Percentiles rank a stretch among this genome's conserved stretches.
These are phyloP conservation scores for Benthochromis sp. DNA, from an alignment of 2,113 vertebrate genomes.

Conservation along the genomic window DNA sequence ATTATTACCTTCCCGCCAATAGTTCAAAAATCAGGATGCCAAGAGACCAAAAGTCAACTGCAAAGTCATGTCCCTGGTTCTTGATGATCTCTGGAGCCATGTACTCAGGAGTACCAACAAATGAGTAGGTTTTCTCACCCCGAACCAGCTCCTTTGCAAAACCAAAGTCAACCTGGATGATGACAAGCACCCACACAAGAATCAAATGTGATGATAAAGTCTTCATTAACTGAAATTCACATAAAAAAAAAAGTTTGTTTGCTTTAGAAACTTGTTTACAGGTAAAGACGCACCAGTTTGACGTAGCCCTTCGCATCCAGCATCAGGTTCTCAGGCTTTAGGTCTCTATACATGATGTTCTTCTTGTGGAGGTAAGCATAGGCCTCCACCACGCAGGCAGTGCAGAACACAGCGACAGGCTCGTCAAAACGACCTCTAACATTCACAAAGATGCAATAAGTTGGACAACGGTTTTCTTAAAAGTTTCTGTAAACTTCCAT, in stretches of 20 bases:
- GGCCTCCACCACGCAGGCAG: slow-evolving; percentile 78
- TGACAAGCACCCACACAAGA: neutral
- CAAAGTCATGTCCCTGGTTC: slow-evolving; percentile 81
- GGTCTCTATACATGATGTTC: slow-evolving; percentile 78
- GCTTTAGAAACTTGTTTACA: neutral
- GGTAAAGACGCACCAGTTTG: slow-evolving; percentile 68
- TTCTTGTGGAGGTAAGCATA: slow-evolving; percentile 77
- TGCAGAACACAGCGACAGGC: slow-evolving; percentile 67
- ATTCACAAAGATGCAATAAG: neutral
- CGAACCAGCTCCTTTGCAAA: slow-evolving; percentile 74
- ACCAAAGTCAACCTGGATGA: slow-evolving; percentile 77
- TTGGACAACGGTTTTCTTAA: neutral
- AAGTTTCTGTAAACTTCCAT: neutral
- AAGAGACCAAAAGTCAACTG: slow-evolving; percentile 80
- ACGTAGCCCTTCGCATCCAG: slow-evolving; percentile 73
- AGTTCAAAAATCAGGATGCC: slow-evolving; percentile 76
- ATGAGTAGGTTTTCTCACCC: slow-evolving; percentile 79
- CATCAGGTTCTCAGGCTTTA: slow-evolving; percentile 84
- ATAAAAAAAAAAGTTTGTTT: neutral
- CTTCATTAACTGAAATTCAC: neutral
- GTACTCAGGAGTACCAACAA: slow-evolving; percentile 80
- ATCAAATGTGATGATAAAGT: neutral
- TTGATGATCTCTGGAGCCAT: slow-evolving; percentile 80
- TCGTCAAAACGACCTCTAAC: slow-evolving; percentile 74
- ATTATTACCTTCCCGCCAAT: slow-evolving; percentile 72